These are phyloP conservation scores for Dysmachus trigonus DNA, from an alignment of 2,888 invertebrate species.

Conservation along the genomic window DNA sequence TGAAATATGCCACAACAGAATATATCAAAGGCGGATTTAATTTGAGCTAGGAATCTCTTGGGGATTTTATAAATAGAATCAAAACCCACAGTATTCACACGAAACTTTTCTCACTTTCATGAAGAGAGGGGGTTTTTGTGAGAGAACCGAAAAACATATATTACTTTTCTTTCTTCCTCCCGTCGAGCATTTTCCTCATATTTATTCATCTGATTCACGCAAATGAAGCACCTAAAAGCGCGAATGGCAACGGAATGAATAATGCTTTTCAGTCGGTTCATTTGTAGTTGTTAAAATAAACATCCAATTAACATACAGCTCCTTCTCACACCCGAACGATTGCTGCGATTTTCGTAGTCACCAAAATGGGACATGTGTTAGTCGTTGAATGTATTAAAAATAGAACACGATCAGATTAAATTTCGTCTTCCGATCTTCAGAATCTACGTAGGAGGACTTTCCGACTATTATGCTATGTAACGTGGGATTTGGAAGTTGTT, in stretches of 20 bases:
- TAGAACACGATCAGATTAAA: constrained; percentile 48
- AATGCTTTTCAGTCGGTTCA: not conserved
- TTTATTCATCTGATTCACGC: not conserved
- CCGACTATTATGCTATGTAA: not conserved
- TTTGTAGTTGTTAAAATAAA: constrained; percentile 32
- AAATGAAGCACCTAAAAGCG: not conserved
- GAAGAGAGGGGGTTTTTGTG: not conserved
- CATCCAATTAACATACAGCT: not conserved
- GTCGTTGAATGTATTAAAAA: constrained; percentile 48
- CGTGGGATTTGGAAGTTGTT: not conserved
- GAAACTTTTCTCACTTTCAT: not conserved
- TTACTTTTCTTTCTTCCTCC: not conserved
- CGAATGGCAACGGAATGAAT: not conserved
- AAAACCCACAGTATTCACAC: not conserved
- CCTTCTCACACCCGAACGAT: not conserved
- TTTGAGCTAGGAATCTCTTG: not conserved
- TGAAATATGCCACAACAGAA: not conserved
- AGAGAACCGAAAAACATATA: not conserved
- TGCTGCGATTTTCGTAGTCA: constrained; percentile 28
- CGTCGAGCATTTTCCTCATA: not conserved
- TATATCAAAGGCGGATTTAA: not conserved
- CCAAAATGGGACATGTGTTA: constrained; percentile 49
- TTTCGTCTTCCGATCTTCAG: constrained; percentile 44
- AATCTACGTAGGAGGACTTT: constrained; percentile 25
- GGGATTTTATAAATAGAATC: constrained; percentile 28